Evolutionary conservation across 2,113 vertebrate genomes (phyloP).

Genomic region (Herpetotheres cachinnans): DNA sequence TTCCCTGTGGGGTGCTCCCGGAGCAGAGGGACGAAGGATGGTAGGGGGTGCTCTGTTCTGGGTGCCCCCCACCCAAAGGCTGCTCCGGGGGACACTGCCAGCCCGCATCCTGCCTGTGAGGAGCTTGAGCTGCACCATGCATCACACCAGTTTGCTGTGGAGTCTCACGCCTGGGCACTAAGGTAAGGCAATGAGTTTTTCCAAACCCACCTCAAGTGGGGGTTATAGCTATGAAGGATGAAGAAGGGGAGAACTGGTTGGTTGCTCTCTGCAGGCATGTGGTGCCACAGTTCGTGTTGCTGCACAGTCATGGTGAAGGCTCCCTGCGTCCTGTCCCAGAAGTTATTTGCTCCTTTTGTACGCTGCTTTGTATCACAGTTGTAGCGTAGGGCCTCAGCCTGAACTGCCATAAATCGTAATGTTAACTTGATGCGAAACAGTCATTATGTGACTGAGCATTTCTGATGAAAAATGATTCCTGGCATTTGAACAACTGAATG

Average conservation of each 20-base stretch:
- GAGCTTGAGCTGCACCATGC: rapidly evolving
- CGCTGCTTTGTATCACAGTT: rapidly evolving
- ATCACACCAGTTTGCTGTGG: rapidly evolving
- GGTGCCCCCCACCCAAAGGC: not conserved
- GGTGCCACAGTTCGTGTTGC: not conserved
- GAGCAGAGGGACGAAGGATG: not conserved
- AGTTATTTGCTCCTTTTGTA: not conserved
- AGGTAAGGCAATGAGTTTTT: not conserved
- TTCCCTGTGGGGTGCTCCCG: not conserved
- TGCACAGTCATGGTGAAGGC: rapidly evolving
- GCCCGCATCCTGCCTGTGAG: rapidly evolving
- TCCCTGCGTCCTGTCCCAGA: no score
- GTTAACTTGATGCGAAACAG: not conserved
- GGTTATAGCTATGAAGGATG: not conserved
- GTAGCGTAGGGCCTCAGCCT: not conserved
- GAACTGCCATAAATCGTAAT: not conserved
- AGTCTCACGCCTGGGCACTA: rapidly evolving
- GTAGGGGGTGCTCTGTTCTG: not conserved
- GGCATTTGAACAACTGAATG: not conserved
- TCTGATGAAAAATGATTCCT: not conserved
- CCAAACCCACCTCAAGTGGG: not conserved
- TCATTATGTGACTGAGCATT: not conserved
- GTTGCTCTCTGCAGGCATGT: no score
- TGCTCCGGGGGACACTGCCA: not conserved
- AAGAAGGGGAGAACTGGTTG: rapidly evolving